Base-by-base conservation (phyloP, 2,113 vertebrate genomes). In the Tinamus guttatus region DNA sequence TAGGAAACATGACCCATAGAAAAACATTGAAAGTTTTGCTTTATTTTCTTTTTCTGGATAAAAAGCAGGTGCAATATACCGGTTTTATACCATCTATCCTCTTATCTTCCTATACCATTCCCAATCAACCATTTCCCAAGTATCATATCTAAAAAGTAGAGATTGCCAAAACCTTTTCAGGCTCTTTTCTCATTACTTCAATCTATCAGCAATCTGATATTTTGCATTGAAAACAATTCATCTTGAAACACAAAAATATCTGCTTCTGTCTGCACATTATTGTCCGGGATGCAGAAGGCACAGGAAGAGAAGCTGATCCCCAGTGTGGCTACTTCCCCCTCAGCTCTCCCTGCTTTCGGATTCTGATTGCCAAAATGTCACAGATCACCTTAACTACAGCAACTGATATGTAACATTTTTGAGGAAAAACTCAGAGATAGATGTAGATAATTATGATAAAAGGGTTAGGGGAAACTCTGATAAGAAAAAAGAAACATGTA, bases 1-100 rank as follows among this genome's bases (percentile, higher is more conserved):
- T 32, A 93, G 67, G 90, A 90, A 76, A 87, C 52, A 69, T n/a
- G 73, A 94, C 22, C 94, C 83, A 92, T 7, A 40, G 8, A 25
- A 64, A 81, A 93, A 92, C 36, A 22, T 30, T 54, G 60, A 16
- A 81, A 36, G 27, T 11, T 74, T 51, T 54, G 56, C 56, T 74
- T 74, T 62, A 63, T 36, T 94, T 90, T 81, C 43, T 54, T 64
- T 59, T 89, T 70, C 30, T 24, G 40, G 40, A 65, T 74, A 78
- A 83, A 86, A 86, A 34, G 34, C 52, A 30, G 59, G 54, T 95
- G 64, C 52, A 54, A 54, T 28, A 54, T 54, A 54, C 27, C 28
- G 27, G 27, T 54, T 54, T 54, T 54, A 54, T 28, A 54, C 52
- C 7, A 54, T 54, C 52, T 54, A 54, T 30, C 7, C 17, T 18